phyloP scores from a whole-genome alignment of 2,113 vertebrate species.

The Puntigrus tetrazona region DNA sequence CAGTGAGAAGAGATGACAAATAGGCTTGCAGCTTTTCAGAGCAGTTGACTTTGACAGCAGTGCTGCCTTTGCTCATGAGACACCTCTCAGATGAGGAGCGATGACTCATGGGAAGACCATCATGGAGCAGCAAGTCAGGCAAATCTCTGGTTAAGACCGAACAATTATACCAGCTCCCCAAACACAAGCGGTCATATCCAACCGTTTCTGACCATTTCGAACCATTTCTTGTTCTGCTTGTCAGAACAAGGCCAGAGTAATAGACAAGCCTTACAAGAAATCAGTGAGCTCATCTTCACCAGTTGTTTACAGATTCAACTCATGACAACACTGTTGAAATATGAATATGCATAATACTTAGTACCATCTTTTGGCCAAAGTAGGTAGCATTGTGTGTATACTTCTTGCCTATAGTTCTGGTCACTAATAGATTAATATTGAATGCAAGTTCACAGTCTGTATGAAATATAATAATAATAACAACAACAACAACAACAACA shows the following conservation, averaged over 20 bases:
- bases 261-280: background rate
- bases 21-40: background rate
- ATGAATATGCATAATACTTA: background rate
- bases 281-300: background rate
- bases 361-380: background rate
- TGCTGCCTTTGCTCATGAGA: conserved; percentile 36
- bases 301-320: background rate
- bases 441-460: background rate
- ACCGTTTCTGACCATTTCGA: background rate
- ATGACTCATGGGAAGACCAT: conserved; percentile 52
- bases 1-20: background rate
- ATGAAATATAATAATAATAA: background rate
- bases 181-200: conserved; percentile 25
- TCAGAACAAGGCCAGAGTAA: background rate
- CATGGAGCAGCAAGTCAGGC: conserved; percentile 36
- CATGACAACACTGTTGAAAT: background rate
- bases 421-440: background rate
- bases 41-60: conserved; percentile 12
- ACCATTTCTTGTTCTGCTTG: background rate
- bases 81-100: conserved; percentile 36
- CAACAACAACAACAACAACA: too few species aligned
- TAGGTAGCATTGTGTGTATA: background rate
- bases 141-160: conserved; percentile 48
- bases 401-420: background rate
- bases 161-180: conserved; percentile 50